Conservation (phyloP, 2,888 invertebrate genomes). For the Lochmaea crataegi region DNA sequence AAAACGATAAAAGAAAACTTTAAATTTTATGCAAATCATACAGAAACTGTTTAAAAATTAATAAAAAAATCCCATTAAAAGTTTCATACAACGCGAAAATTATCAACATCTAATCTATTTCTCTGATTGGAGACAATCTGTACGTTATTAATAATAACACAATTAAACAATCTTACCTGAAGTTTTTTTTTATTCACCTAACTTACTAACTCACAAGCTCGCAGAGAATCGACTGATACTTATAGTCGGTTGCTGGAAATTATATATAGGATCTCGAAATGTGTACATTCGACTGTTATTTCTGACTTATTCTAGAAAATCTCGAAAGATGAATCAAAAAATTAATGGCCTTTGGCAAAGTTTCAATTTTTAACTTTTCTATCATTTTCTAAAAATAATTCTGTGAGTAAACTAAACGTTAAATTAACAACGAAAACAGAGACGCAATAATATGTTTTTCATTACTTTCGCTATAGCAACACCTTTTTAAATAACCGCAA, state of each 20-base stretch:
- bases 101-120: too few species aligned
- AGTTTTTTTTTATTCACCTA: not conserved
- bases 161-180: not conserved
- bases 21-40: too few species aligned
- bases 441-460: not conserved
- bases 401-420: constrained; percentile 2
- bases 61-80: too few species aligned
- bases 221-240: not conserved
- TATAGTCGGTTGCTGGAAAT: constrained; percentile 15
- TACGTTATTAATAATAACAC: too few species aligned
- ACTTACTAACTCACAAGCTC: constrained; percentile 9
- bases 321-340: constrained; percentile 39
- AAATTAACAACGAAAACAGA: constrained; percentile 8
- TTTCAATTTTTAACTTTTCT: constrained; percentile 19
- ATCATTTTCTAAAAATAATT: constrained; percentile 9
- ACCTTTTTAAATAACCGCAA: not conserved
- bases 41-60: too few species aligned
- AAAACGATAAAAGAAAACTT: too few species aligned
- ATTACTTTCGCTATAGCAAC: not conserved
- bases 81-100: too few species aligned
- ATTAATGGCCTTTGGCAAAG: constrained; percentile 31
- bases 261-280: constrained; percentile 43
- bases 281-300: constrained; percentile 39
- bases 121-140: too few species aligned
- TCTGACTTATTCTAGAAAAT: constrained; percentile 48